phyloP scores from a whole-genome alignment of 2,113 vertebrate genomes.

The Saccopteryx bilineata region DNA sequence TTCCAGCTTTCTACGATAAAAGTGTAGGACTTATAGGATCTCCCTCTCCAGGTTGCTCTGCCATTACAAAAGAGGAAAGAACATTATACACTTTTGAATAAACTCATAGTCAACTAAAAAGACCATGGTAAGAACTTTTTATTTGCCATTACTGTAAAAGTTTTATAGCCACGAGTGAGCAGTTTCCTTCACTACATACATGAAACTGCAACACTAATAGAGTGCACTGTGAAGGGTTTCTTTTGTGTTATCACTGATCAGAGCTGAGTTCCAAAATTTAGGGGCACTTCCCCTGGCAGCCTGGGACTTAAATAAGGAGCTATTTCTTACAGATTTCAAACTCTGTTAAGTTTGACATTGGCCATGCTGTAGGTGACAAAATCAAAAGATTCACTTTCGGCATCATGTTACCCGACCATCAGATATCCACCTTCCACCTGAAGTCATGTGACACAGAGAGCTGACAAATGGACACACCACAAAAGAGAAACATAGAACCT shows the following conservation, averaged over 20 bases:
- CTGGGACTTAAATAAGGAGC: not conserved
- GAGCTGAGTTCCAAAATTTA: not conserved
- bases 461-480: not conserved
- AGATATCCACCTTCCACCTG: constrained; percentile 9
- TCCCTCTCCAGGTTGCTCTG: not conserved
- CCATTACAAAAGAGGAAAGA: not conserved
- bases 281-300: not conserved
- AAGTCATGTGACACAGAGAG: not conserved
- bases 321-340: not conserved
- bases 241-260: not conserved
- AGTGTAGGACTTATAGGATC: not conserved
- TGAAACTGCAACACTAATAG: not conserved
- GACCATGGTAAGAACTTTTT: not conserved
- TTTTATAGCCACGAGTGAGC: not conserved
- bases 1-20: not conserved
- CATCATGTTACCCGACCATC: constrained; percentile 38
- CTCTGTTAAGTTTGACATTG: not conserved
- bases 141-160: not conserved
- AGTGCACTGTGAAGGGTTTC: too few species aligned
- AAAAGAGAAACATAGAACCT: constrained; percentile 66
- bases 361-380: constrained; percentile 20
- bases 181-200: not conserved
- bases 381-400: constrained; percentile 13
- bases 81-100: not conserved
- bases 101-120: not conserved